A percentile compares a stretch with the other conserved stretches of the same genome.
Conservation (phyloP, 64 coral and sea anemone species). For the Catalaphyllia jardinei region DNA sequence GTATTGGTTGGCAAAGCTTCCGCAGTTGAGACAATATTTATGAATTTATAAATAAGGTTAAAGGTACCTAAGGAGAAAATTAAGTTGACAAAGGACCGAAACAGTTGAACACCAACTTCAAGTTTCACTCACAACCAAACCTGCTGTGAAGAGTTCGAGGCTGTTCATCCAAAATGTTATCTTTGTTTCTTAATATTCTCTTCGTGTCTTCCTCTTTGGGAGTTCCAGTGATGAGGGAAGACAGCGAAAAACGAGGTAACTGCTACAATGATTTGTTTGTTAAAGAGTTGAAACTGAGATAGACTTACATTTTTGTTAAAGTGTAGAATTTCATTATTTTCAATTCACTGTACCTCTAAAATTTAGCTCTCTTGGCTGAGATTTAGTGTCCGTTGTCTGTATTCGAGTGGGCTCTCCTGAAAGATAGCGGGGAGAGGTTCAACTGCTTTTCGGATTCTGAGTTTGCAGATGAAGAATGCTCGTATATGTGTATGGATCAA, state of each 20-base stretch:
- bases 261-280: too few species aligned
- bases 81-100: not conserved
- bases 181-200: not conserved
- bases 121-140: not conserved
- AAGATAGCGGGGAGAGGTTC: too few species aligned
- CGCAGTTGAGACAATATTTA: constrained; percentile 15
- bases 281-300: too few species aligned
- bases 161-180: not conserved
- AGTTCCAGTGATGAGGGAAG: constrained; percentile 5
- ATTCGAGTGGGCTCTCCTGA: too few species aligned
- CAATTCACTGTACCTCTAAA: too few species aligned
- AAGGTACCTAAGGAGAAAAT: not conserved
- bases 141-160: not conserved
- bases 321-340: too few species aligned
- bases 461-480: too few species aligned
- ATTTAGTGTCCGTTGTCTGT: too few species aligned
- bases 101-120: not conserved
- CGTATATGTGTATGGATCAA: too few species aligned
- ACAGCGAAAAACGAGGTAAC: constrained; percentile 22
- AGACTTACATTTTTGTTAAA: too few species aligned
- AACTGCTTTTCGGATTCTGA: too few species aligned
- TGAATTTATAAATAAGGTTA: not conserved
- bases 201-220: not conserved
- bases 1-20: not conserved
- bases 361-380: too few species aligned